Base-by-base conservation (phyloP, 2,888 invertebrate species). In the Stenodema calcarata region DNA sequence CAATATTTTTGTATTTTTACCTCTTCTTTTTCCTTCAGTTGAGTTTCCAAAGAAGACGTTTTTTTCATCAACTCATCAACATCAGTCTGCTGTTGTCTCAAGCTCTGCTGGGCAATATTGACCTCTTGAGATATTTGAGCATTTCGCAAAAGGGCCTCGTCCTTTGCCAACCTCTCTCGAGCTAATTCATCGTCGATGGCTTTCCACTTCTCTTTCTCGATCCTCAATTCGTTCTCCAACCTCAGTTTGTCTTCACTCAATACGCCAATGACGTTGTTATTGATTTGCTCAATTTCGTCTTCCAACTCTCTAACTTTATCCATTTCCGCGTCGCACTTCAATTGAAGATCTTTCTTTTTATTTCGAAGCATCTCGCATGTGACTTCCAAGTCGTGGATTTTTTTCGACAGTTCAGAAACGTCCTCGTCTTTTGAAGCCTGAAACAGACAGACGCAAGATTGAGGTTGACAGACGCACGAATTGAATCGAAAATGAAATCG, bases 51-150 rank as follows among this genome's bases (percentile, higher is more conserved):
- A 54, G 92, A 92, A 0, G 92, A 91, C 14, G 94, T 91, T 91
- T 93, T 94, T 86, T 90, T 92, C 89, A 93, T 92, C 44, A 94
- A 90, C 11, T 95, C 95, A 0, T 91, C 91, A 86, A 93, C 93
- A 90, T 95, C 95, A 0, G 91, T 90, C 90, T 95, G 94, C 89
- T 95, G 94, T 88, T 94, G 93, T 27, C 95, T 93, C 90, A 94
- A 93, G 89, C 95, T 94, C 90, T 95, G 95, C 90, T 94, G 94
- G 0, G 95, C 93, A 90, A 96, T 92, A 91, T 96, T 96, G 89
- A 95, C 93, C 88, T 94, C 94, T 90, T 96, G 96, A 0, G 96
- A 96, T 89, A 96, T 94, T 91, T 96, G 95, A 0, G 96, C 96
- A 91, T 96, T 96, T 78, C 96, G 93, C 85, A 96, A 90, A 80